Percentiles rank a stretch among this genome's conserved stretches.
Evolutionary conservation across 2,113 vertebrate genomes (phyloP).

Genomic region (Papio anubis): DNA sequence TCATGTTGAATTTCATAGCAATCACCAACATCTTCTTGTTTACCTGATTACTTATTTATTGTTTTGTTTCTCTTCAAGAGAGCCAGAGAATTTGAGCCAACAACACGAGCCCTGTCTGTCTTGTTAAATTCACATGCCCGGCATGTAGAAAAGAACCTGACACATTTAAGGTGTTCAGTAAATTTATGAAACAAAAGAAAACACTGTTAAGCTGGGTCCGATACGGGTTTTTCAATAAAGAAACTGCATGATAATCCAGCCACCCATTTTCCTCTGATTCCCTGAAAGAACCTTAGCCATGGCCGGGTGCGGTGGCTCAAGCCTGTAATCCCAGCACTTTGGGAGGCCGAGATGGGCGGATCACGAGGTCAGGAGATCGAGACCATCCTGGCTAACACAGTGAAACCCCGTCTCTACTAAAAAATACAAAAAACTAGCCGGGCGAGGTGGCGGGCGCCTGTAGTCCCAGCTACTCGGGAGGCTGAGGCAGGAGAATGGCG

Average conservation of each 20-base stretch:
- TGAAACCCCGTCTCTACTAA: too few relatives aligned
- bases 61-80: background rate
- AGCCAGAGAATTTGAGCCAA: background rate
- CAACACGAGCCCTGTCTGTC: background rate
- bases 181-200: conserved; percentile 44
- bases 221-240: background rate
- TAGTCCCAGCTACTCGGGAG: too few relatives aligned
- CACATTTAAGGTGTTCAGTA: background rate
- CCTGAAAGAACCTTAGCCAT: conserved; percentile 49
- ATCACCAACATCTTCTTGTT: background rate
- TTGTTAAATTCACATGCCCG: background rate
- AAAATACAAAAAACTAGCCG: too few relatives aligned
- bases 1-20: background rate
- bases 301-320: too few relatives aligned
- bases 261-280: conserved; percentile 29
- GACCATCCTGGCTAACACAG: too few relatives aligned
- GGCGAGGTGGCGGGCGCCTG: too few relatives aligned
- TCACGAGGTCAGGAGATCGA: too few relatives aligned
- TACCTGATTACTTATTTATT: background rate
- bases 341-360: too few relatives aligned
- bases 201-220: background rate
- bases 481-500: too few relatives aligned
- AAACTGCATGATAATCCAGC: background rate
- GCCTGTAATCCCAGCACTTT: too few relatives aligned
- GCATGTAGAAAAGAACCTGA: background rate